A percentile compares a stretch with the other conserved stretches of the same genome.
Conservation (phyloP, 2,888 invertebrate species). For the Nysson spinosus region DNA sequence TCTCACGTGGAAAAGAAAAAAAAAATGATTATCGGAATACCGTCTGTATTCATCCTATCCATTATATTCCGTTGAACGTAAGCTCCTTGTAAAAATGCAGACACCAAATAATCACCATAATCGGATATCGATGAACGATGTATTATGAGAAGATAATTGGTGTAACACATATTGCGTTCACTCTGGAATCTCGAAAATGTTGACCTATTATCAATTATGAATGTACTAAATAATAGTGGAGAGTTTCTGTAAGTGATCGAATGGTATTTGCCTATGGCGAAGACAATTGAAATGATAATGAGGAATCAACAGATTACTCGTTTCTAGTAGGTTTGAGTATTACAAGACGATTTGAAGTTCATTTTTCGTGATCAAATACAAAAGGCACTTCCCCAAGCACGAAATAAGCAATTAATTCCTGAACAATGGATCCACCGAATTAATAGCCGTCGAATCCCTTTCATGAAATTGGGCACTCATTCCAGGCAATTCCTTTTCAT, state of each 20-base stretch:
- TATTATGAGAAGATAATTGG: too few relatives aligned
- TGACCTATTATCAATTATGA: too few relatives aligned
- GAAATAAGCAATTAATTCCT: slow-evolving; percentile 57
- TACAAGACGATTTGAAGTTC: slow-evolving; percentile 20
- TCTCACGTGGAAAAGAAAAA: slow-evolving; percentile 34
- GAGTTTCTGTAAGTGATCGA: too few relatives aligned
- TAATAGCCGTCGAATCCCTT: slow-evolving; percentile 37
- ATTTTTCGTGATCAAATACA: slow-evolving; percentile 47
- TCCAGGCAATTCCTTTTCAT: slow-evolving; percentile 28
- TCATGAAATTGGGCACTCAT: slow-evolving; percentile 12
- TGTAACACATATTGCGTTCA: too few relatives aligned
- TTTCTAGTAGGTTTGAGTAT: slow-evolving; percentile 32
- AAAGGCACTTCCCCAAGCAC: slow-evolving; percentile 27
- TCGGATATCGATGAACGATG: background rate
- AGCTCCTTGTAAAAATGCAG: background rate
- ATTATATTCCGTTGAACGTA: background rate
- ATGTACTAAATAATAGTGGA: too few relatives aligned
- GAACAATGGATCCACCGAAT: slow-evolving; percentile 58
- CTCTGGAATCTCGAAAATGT: too few relatives aligned
- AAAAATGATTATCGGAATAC: slow-evolving; percentile 54
- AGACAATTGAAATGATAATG: too few relatives aligned
- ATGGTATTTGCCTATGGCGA: too few relatives aligned
- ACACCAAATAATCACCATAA: background rate
- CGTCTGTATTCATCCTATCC: slow-evolving; percentile 15
- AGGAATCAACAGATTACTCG: slow-evolving; percentile 21